Evolutionary conservation across 2,797 vertebrate species (phyloP), one percentile per base, ranked within the genome.

Genomic region (Notolabrus celidotus): DNA sequence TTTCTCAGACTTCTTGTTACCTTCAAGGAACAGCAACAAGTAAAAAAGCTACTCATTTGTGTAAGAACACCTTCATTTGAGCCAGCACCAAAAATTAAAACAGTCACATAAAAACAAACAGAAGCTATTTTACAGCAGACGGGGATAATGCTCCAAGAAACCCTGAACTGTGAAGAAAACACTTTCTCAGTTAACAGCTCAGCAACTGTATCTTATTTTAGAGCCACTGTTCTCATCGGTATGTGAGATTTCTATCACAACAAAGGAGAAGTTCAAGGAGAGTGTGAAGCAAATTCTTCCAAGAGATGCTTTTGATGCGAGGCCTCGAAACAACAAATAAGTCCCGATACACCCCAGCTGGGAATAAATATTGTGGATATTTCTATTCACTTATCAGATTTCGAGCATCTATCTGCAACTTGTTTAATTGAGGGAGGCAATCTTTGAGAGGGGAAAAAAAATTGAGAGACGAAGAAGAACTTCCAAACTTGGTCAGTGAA

Each of bases 201-300:
- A 15, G 60, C 50, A 19, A 63, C 41, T 25, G 58, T 62, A 43
- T 82, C 64, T 52, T 76, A 61, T 69, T 82, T 86, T 76, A 53
- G 74, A 82, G 59, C 23, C 8, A 10, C 42, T 46, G 46, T 29
- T 65, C 49, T 77, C 64, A 71, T 79, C 76, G 70, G 59, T 60
- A 33, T 16, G 50, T 73, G 71, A 74, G 76, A 71, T 83, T 82
- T 79, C 62, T 51, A 69, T 71, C 49, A 47, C 70, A 82, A 82
- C 69, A 82, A 84, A 83, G 55, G 47, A 79, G 70, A 74, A 67
- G 83, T 74, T 88, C 78, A 86, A 85, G 64, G 71, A 73, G 57
- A 71, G 77, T 75, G 70, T 53, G 59, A 81, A 76, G 63, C 52
- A 46, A 52, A 74, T 69, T 52, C 47, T 75, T 79, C 45, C 55